These are phyloP conservation scores for Macroglossus sobrinus DNA, from an alignment of 2,113 vertebrate species.

Conservation along the genomic window DNA sequence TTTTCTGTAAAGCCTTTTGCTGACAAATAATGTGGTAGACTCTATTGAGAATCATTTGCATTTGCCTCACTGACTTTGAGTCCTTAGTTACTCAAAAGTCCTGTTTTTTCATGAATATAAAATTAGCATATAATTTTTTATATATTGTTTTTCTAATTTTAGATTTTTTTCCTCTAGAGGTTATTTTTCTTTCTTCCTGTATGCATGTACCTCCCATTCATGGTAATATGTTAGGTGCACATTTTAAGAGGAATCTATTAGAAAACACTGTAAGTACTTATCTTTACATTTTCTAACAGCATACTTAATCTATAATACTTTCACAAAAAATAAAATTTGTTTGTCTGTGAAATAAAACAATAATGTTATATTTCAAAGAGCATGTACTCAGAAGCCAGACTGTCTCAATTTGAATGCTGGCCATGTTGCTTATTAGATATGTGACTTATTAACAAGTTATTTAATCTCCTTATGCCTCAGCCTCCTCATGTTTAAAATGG, in stretches of 20 bases:
- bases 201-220: background rate
- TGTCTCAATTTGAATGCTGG: slow-evolving; percentile 1
- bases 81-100: background rate
- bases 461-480: background rate
- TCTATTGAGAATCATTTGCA: background rate
- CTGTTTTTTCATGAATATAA: background rate
- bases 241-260: background rate
- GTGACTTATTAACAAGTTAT: background rate
- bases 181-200: background rate
- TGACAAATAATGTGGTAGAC: background rate
- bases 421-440: background rate
- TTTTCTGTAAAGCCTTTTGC: background rate
- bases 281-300: background rate
- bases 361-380: too few species aligned
- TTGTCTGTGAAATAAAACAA: slow-evolving; percentile 28
- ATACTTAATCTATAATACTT: background rate
- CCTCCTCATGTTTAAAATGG: slow-evolving; percentile 6
- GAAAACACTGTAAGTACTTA: background rate
- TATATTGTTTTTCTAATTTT: background rate
- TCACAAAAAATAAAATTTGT: background rate
- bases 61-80: background rate
- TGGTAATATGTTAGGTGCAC: background rate
- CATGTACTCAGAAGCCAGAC: background rate
- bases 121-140: background rate
- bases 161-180: background rate